These are phyloP conservation scores for Neostethus bicornis DNA, from an alignment of 2,797 vertebrate species.

Conservation along the genomic window DNA sequence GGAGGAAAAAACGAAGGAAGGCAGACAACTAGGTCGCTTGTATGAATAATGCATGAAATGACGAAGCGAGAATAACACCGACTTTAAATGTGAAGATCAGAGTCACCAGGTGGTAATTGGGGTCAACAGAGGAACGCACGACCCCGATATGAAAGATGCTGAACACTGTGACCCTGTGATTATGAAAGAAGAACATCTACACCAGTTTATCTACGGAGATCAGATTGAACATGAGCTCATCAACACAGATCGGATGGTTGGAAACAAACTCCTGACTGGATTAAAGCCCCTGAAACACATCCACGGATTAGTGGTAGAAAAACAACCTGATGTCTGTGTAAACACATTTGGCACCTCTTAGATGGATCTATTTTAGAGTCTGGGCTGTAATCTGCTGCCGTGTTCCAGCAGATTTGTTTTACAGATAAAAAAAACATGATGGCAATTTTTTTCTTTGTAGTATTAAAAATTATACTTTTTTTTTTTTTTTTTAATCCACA, in stretches of 20 bases:
- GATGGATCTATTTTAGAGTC: slow-evolving; percentile 1
- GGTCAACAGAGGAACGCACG: slow-evolving; percentile 32
- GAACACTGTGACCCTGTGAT: slow-evolving; percentile 3
- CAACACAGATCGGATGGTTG: slow-evolving; percentile 47
- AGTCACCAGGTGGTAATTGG: slow-evolving; percentile 45
- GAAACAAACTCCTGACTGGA: slow-evolving; percentile 53
- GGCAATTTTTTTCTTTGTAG: too few relatives aligned
- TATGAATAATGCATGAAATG: slow-evolving; percentile 60
- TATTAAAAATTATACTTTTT: too few relatives aligned
- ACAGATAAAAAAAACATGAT: background rate
- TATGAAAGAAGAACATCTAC: slow-evolving; percentile 4
- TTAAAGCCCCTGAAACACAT: slow-evolving; percentile 72
- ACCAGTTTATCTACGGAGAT: slow-evolving; percentile 3
- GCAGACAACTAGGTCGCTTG: slow-evolving; percentile 35
- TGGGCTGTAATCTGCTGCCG: slow-evolving; percentile 6
- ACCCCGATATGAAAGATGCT: slow-evolving; percentile 12
- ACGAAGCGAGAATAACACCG: slow-evolving; percentile 31
- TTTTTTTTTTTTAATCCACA: too few relatives aligned
- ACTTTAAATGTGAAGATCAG: slow-evolving; percentile 38
- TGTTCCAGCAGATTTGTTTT: slow-evolving; percentile 8
- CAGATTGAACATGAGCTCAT: slow-evolving; percentile 28
- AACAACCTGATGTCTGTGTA: slow-evolving; percentile 52
- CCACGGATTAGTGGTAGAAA: slow-evolving; percentile 60
- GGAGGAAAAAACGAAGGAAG: slow-evolving; percentile 4
- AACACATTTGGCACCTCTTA: slow-evolving; percentile 24